Conservation (phyloP, 2,797 vertebrate species). For the Enteromius paludinosus region DNA sequence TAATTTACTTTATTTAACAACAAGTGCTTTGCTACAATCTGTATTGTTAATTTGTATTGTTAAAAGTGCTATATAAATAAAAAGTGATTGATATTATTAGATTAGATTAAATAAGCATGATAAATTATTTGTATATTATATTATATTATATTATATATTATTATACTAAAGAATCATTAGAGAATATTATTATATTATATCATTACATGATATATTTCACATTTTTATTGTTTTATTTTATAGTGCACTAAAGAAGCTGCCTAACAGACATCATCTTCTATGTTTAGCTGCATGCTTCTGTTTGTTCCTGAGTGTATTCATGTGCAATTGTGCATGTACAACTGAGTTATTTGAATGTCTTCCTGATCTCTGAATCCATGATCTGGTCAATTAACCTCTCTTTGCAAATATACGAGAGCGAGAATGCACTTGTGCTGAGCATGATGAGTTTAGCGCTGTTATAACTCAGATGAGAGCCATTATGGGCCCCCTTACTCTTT, state of each 20-base stretch:
- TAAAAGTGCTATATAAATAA: no score
- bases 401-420: constrained; percentile 17
- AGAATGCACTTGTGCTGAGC: constrained; percentile 18
- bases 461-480: constrained; percentile 41
- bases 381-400: constrained; percentile 37
- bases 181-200: background rate
- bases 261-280: background rate
- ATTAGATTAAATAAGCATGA: no score
- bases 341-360: constrained; percentile 29
- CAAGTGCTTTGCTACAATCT: no score
- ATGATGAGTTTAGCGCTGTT: constrained; percentile 10
- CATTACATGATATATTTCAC: background rate
- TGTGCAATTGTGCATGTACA: constrained; percentile 36
- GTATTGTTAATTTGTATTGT: no score
- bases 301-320: constrained; percentile 24
- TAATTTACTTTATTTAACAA: no score
- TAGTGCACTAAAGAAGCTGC: background rate
- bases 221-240: background rate
- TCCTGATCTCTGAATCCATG: constrained; percentile 19
- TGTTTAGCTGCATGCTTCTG: background rate
- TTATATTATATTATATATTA: background rate
- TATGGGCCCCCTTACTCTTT: constrained; percentile 32
- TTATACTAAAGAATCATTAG: background rate
- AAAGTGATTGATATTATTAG: no score
- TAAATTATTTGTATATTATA: no score